Evolutionary conservation across 2,113 vertebrate genomes (phyloP).

Genomic region (Synodontis membranacea): DNA sequence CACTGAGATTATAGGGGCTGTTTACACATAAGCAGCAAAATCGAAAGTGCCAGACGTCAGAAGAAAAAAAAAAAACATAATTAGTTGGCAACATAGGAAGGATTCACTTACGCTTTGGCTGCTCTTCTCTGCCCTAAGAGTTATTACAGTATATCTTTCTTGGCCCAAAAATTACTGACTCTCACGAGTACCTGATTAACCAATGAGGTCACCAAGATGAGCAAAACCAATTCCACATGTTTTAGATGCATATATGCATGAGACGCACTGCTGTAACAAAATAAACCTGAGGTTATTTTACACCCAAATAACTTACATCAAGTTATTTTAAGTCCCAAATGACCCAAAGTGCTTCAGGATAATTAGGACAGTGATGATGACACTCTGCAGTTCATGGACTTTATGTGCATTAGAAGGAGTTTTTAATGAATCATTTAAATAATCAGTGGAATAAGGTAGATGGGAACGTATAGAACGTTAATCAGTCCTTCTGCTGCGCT

Average conservation of each 20-base stretch:
- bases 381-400: no score
- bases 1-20: not conserved
- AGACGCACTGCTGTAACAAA: not conserved
- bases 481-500: not conserved
- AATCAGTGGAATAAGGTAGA: not conserved
- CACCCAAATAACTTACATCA: no score
- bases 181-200: not conserved
- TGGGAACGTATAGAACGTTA: not conserved
- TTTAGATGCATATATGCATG: not conserved
- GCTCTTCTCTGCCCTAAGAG: not conserved
- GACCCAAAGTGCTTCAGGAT: not conserved
- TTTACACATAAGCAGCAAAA: not conserved
- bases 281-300: not conserved
- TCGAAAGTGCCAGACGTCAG: not conserved
- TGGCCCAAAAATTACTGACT: not conserved
- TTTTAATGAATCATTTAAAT: not conserved
- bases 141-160: no score
- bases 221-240: not conserved
- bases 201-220: not conserved
- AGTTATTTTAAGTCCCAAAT: not conserved
- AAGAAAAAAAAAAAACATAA: not conserved
- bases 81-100: not conserved
- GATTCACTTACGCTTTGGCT: not conserved
- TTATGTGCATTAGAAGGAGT: not conserved
- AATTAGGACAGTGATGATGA: not conserved